A percentile compares a stretch with the other conserved stretches of the same genome.
phyloP scores from a whole-genome alignment of 1,140 invertebrate species.

The Dendrolimus punctatus region DNA sequence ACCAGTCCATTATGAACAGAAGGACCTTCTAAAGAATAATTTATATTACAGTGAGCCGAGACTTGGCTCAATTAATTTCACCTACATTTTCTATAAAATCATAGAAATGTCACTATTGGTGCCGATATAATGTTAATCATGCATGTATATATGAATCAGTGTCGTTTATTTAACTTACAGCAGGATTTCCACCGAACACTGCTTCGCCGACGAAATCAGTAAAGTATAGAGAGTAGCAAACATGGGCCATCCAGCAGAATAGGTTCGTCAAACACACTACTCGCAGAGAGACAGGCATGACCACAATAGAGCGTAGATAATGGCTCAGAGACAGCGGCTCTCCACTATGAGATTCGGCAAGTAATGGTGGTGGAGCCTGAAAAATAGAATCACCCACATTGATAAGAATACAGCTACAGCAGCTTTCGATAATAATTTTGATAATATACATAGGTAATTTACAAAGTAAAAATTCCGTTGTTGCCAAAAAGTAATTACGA shows the following conservation, averaged over 20 bases:
- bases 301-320: constrained; percentile 90
- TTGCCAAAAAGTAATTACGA: too few species aligned
- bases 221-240: constrained; percentile 97
- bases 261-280: constrained; percentile 94
- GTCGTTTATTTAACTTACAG: constrained; percentile 67
- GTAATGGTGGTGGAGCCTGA: too few species aligned
- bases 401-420: too few species aligned
- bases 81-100: too few species aligned
- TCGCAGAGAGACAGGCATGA: constrained; percentile 90
- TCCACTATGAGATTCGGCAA: constrained; percentile 11
- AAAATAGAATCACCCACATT: too few species aligned
- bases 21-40: too few species aligned
- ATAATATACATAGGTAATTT: constrained; percentile 2
- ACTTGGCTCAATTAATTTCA: too few species aligned
- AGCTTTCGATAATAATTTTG: neutral
- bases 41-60: too few species aligned
- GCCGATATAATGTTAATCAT: neutral
- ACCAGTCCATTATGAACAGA: too few species aligned
- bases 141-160: neutral
- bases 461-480: too few species aligned
- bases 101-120: neutral
- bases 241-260: constrained; percentile 98
- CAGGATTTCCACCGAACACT: constrained; percentile 93
- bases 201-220: constrained; percentile 97
- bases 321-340: constrained; percentile 74